Evolutionary conservation across 2,113 vertebrate genomes (phyloP), one percentile per base, ranked within the genome.

Genomic region (Microcebus griseorufus): DNA sequence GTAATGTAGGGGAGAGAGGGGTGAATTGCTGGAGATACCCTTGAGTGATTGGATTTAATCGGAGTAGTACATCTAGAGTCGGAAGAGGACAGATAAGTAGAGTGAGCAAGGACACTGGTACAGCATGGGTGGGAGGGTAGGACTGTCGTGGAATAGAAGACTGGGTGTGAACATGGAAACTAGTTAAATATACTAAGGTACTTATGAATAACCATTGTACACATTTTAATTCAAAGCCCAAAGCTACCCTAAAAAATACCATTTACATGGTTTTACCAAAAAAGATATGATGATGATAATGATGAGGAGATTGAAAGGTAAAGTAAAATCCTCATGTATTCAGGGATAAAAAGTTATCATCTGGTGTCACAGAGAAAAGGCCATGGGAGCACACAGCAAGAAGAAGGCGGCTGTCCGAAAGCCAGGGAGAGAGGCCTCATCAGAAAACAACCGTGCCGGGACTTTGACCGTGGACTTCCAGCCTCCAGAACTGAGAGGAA

Each of bases 171-270:
- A 65, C 39, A 60, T 6, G 51, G 39, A 48, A 67, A 25, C 25
- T 70, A 45, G 73, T 12, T 87, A 70, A 58, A 79, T 70, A 14
- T 42, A 12, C 14, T n/a, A 89, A 55, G 45, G 27, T 65, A 65
- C 37, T 53, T 73, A 23, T 60, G 32, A 70, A 80, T 39, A 29
- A 69, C 6, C 39, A 22, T 22, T 69, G 8, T 22, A 65, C 3
- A 42, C 14, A 82, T 81, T 67, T 75, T 76, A 83, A 83, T 22
- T 75, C n/a, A 58, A 94, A 94, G 16, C 45, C 86, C 58, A 34
- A 42, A 62, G n/a, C 29, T 53, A 89, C 29, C 45, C 60, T 23
- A 2, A 58, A 82, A 37, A 67, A 45, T 45, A 84, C 45, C 3
- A 75, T 65, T 53, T 65, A 29, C 14, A 27, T 64, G 9, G 25